Conservation (phyloP, 2,888 invertebrate species). For the Lacanobia oleracea region DNA sequence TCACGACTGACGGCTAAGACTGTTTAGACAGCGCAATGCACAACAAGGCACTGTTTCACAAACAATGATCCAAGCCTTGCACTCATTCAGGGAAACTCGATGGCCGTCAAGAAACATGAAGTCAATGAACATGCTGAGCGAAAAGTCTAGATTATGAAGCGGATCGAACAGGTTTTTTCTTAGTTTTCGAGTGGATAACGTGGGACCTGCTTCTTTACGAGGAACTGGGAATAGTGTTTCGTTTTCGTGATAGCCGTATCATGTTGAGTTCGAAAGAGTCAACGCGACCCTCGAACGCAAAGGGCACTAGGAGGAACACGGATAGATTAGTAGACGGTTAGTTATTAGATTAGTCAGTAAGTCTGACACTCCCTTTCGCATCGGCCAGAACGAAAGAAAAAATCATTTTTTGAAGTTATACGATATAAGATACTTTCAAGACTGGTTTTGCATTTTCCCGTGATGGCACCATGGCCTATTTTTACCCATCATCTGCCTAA, state of each 20-base stretch:
- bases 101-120: constrained; percentile 61
- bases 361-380: no score
- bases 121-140: constrained; percentile 59
- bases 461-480: background rate
- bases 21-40: constrained; percentile 77
- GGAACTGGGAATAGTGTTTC: background rate
- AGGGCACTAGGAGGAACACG: no score
- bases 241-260: background rate
- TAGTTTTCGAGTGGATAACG: background rate
- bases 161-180: constrained; percentile 29
- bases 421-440: no score
- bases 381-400: no score
- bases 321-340: no score
- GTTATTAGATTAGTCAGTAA: no score
- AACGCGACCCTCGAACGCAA: no score
- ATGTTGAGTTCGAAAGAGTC: background rate
- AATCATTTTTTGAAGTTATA: no score
- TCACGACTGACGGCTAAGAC: constrained; percentile 64
- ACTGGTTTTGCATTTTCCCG: background rate
- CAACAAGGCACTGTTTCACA: constrained; percentile 83
- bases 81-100: constrained; percentile 76
- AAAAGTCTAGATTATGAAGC: constrained; percentile 48
- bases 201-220: constrained; percentile 12
- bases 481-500: background rate
- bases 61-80: constrained; percentile 77